These are phyloP conservation scores for Tinamus guttatus DNA, from an alignment of 2,113 vertebrate species.

Conservation along the genomic window DNA sequence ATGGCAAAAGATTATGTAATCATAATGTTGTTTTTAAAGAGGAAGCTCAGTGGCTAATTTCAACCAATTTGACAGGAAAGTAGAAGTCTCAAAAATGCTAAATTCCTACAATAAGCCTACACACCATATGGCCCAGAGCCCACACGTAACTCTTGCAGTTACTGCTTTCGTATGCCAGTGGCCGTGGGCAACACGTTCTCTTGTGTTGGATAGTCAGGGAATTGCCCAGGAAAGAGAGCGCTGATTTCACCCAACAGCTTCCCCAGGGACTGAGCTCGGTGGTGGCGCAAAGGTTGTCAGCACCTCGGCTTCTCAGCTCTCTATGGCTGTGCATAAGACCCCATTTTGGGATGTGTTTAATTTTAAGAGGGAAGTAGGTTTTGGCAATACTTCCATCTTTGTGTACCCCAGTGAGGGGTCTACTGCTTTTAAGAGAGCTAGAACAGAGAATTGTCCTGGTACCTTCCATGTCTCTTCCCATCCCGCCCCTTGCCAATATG, in stretches of 20 bases:
- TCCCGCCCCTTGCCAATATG: neutral
- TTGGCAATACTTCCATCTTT: neutral
- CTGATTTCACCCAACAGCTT: neutral
- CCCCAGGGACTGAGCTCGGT: neutral
- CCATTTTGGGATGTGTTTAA: neutral
- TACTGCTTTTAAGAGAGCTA: neutral
- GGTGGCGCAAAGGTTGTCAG: neutral
- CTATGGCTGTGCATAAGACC: neutral
- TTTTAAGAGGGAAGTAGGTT: neutral
- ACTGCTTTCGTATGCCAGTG: constrained; percentile 20
- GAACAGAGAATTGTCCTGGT: neutral
- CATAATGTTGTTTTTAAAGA: neutral
- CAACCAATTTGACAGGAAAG: constrained; percentile 49
- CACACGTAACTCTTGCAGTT: constrained; percentile 26
- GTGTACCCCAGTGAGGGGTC: neutral
- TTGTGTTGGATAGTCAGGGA: constrained; percentile 14
- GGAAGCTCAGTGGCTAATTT: constrained; percentile 53
- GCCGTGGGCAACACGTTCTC: constrained; percentile 41
- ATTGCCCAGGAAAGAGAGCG: neutral
- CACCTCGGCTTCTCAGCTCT: fast-evolving
- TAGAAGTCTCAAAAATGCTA: constrained; percentile 55
- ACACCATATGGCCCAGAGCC: constrained; percentile 57
- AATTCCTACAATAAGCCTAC: constrained; percentile 64
- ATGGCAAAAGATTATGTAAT: constrained; percentile 15
- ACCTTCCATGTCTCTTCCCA: neutral